Evolutionary conservation across 1,140 invertebrate species (phyloP).

Genomic region (Dryas iulia): DNA sequence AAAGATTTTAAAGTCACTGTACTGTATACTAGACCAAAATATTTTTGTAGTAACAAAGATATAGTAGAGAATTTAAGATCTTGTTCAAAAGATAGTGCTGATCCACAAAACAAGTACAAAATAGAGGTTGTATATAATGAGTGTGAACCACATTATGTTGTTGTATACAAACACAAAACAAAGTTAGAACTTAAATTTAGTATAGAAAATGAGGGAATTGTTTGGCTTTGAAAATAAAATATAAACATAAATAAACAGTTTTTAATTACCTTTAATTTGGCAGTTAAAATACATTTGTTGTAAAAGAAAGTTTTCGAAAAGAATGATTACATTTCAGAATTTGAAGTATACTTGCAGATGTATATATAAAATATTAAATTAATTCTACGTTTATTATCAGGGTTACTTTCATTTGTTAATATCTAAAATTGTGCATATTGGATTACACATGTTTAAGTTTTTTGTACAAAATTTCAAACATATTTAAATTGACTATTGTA

Average conservation of each 20-base stretch:
- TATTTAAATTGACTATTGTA: too few species aligned
- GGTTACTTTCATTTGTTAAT: too few species aligned
- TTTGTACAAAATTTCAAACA: too few species aligned
- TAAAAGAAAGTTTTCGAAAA: neutral
- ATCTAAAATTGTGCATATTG: too few species aligned
- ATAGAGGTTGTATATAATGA: slow-evolving; percentile 44
- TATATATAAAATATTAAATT: too few species aligned
- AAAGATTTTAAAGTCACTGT: slow-evolving; percentile 59
- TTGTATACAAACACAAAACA: slow-evolving; percentile 40
- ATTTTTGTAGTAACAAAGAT: slow-evolving; percentile 62
- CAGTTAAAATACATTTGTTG: slow-evolving; percentile 7
- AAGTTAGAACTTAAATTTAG: slow-evolving; percentile 39
- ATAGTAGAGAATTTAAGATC: slow-evolving; percentile 45
- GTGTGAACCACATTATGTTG: slow-evolving; percentile 35
- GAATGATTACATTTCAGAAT: neutral
- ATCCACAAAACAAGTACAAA: slow-evolving; percentile 51
- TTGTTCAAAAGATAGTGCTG: slow-evolving; percentile 34
- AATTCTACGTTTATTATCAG: too few species aligned
- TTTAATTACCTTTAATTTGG: slow-evolving; percentile 13
- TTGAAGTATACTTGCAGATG: too few species aligned
- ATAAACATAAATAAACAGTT: neutral
- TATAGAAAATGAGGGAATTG: slow-evolving; percentile 40
- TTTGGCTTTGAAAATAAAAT: slow-evolving; percentile 38
- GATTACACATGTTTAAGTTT: too few species aligned
- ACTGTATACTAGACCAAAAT: slow-evolving; percentile 60